These are phyloP conservation scores for Lineus longissimus DNA, from an alignment of 1,140 invertebrate species.

Conservation along the genomic window DNA sequence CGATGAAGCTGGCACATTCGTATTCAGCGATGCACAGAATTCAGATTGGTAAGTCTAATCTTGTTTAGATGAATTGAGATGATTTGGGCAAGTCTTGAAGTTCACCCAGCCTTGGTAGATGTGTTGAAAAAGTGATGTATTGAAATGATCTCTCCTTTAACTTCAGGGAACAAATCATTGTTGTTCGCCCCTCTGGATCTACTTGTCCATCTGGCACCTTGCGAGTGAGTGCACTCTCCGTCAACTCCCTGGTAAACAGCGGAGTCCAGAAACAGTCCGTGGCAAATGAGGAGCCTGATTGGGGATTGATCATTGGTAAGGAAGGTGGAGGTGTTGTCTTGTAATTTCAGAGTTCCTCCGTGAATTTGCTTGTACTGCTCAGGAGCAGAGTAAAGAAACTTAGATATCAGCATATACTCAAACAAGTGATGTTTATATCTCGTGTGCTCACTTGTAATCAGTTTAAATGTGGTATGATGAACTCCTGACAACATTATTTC, in stretches of 20 bases:
- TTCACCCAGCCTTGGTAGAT: too few relatives aligned
- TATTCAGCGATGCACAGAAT: slow-evolving; percentile 40
- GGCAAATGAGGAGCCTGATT: slow-evolving; percentile 44
- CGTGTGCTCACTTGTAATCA: too few relatives aligned
- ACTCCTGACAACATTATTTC: too few relatives aligned
- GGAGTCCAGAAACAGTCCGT: slow-evolving; percentile 34
- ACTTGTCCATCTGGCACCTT: slow-evolving; percentile 29
- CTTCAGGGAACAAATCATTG: slow-evolving; percentile 31
- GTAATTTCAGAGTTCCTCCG: not conserved
- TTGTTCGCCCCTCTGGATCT: slow-evolving; percentile 37
- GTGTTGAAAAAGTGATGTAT: too few relatives aligned
- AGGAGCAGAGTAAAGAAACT: too few relatives aligned
- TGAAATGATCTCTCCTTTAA: too few relatives aligned
- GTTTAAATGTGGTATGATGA: too few relatives aligned
- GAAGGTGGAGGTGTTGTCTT: not conserved
- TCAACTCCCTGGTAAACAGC: slow-evolving; percentile 29
- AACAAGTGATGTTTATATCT: too few relatives aligned
- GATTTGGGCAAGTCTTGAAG: not conserved
- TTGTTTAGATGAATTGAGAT: not conserved
- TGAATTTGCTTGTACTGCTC: too few relatives aligned
- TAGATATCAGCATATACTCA: too few relatives aligned
- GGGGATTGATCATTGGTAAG: slow-evolving; percentile 44
- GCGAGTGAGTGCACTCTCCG: slow-evolving; percentile 32
- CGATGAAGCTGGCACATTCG: slow-evolving; percentile 42
- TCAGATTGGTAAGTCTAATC: slow-evolving; percentile 19